Evolutionary conservation across 2,113 vertebrate species (phyloP).

Genomic region (Dipodomys spectabilis): DNA sequence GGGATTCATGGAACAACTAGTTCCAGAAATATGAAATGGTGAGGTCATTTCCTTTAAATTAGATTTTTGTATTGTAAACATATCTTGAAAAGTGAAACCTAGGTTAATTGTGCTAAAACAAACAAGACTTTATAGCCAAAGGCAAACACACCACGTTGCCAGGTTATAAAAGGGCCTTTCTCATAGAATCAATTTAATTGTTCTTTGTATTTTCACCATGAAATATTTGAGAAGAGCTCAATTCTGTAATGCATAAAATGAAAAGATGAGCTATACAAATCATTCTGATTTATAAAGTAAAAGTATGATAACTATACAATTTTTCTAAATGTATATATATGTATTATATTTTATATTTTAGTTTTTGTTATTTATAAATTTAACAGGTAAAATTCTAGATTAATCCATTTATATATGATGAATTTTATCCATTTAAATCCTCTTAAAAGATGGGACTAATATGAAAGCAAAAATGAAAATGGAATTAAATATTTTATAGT

Average conservation of each 20-base stretch:
- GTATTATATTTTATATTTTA: neutral
- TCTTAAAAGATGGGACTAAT: constrained; percentile 23
- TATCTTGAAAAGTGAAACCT: constrained; percentile 83
- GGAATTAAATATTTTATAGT: constrained; percentile 29
- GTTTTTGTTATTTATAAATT: constrained; percentile 19
- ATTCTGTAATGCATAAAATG: constrained; percentile 26
- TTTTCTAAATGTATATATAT: neutral
- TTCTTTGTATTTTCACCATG: constrained; percentile 46
- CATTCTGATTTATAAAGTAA: constrained; percentile 42
- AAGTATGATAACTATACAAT: neutral
- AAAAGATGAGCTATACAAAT: neutral
- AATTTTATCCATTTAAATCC: neutral
- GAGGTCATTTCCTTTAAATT: constrained; percentile 86
- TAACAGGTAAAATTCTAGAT: constrained; percentile 10
- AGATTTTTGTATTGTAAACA: constrained; percentile 78
- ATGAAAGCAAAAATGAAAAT: constrained; percentile 22
- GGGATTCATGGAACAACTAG: constrained; percentile 80
- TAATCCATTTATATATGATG: neutral
- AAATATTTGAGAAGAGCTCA: constrained; percentile 59
- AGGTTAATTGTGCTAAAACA: constrained; percentile 82
- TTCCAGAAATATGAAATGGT: constrained; percentile 87
- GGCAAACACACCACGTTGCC: neutral
- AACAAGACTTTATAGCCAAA: constrained; percentile 77
- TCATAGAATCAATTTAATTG: constrained; percentile 60
- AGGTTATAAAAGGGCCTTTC: constrained; percentile 56